Evolutionary conservation across 2,888 invertebrate species (phyloP), one percentile per base, ranked within the genome.

Genomic region (Chrysomela aeneicollis): DNA sequence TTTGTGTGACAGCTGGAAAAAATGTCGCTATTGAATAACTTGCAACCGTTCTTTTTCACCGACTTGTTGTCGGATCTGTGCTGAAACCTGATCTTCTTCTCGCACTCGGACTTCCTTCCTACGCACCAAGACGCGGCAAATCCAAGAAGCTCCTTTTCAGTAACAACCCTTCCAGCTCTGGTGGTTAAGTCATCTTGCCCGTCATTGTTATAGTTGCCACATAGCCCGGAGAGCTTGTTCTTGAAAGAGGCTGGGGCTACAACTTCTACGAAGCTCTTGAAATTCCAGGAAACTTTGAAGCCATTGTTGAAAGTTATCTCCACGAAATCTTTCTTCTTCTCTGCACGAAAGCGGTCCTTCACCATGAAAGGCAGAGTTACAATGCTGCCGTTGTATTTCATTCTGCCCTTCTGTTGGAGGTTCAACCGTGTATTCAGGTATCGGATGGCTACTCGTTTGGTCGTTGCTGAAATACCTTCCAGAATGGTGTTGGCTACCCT

Each of bases 81-180:
- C 26, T 55, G 57, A 19, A 60, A 53, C 57, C 68, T 71, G 6
- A 73, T 64, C 53, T 73, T 74, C 55, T 75, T 75, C 12, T 68
- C 74, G 58, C 76, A 76, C 15, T 76, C 75, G 2, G 66, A 62
- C 49, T 70, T 72, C 1, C 79, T 78, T 0, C 96, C 96, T 1
- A 95, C 92, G 59, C 93, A 88, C 97, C 97, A 98, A 2, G 96
- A 94, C 54, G 91, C 87, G 2, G 94, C 96, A 77, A 97, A 96
- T 59, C 87, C 87, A 84, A 87, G 85, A 5, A 85, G 79, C 60
- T 86, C 84, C 8, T 86, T 83, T 73, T 93, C 92, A 51, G 86
- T 86, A 64, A 92, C 87, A 53, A 90, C 82, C 50, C 67, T 67
- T 9, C 92, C 93, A 70, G 87, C 87, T 58, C 90, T 86, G 55